Percentiles rank a stretch among this genome's conserved stretches.
phyloP scores from a whole-genome alignment of 2,888 invertebrate genomes.

The Ennomos quercinarius region DNA sequence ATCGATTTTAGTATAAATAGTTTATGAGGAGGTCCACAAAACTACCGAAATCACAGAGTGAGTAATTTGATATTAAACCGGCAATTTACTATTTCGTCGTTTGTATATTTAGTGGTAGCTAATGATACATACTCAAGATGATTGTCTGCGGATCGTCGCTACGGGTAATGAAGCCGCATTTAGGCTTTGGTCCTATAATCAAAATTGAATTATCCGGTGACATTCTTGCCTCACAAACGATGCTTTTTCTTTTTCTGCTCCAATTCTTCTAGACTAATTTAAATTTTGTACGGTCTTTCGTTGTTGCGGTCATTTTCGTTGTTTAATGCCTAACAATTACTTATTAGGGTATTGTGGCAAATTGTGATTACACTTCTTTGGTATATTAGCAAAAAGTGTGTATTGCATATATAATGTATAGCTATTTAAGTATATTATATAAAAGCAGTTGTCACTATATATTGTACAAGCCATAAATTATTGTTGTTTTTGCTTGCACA shows the following conservation, averaged over 20 bases:
- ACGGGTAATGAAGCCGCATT: conserved; percentile 80
- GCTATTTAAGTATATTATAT: too few species aligned
- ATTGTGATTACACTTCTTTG: conserved; percentile 13
- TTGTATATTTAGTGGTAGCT: conserved; percentile 74
- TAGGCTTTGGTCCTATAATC: conserved; percentile 84
- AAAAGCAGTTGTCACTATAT: too few species aligned
- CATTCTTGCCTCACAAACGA: conserved; percentile 75
- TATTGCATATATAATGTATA: too few species aligned
- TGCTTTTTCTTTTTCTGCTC: conserved; percentile 82
- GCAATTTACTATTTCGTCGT: conserved; percentile 75
- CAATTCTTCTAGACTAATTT: conserved; percentile 75
- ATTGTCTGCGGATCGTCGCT: conserved; percentile 81
- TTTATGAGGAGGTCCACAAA: conserved; percentile 52
- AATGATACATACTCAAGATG: conserved; percentile 82
- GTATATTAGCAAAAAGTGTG: not conserved
- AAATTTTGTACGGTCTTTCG: conserved; percentile 68
- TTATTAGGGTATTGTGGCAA: conserved; percentile 19
- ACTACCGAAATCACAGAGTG: conserved; percentile 69
- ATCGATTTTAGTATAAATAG: conserved; percentile 35
- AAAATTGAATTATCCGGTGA: conserved; percentile 84
- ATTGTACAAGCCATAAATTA: too few species aligned
- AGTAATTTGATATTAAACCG: conserved; percentile 76
- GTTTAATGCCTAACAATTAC: conserved; percentile 15
- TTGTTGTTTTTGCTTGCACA: too few species aligned
- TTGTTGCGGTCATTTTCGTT: conserved; percentile 23